Conservation (phyloP, 1,140 invertebrate species). For the Drosophila triauraria region DNA sequence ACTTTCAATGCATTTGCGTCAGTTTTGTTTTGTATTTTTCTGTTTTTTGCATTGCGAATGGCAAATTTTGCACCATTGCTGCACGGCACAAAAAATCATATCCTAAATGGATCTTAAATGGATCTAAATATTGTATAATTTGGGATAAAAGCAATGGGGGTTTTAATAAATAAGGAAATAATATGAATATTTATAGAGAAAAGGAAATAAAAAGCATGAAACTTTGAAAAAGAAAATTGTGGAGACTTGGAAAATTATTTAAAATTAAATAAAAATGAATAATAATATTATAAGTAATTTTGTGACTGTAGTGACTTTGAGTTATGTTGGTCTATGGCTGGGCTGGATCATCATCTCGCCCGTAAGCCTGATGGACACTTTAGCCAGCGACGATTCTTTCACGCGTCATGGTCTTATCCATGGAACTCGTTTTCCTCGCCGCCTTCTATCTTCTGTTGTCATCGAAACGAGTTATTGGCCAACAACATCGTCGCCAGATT, state of each 20-base stretch:
- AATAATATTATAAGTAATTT: not conserved
- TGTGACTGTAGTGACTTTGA: not conserved
- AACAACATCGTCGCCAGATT: constrained; percentile 11
- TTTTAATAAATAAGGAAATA: too few species aligned
- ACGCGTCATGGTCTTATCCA: constrained; percentile 19
- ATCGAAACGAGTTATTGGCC: constrained; percentile 50
- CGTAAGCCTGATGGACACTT: not conserved
- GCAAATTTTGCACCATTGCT: not conserved
- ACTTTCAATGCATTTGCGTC: constrained; percentile 76
- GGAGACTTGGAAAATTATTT: not conserved
- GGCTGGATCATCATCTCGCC: not conserved
- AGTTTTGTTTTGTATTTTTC: constrained; percentile 26
- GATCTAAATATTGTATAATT: not conserved
- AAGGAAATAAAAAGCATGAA: not conserved
- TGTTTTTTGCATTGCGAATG: constrained; percentile 25
- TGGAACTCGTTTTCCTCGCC: constrained; percentile 21
- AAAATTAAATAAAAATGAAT: too few species aligned
- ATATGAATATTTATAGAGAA: not conserved
- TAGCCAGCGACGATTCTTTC: constrained; percentile 22
- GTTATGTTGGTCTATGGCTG: not conserved
- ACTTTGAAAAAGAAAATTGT: not conserved
- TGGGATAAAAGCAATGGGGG: not conserved
- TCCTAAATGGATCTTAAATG: not conserved
- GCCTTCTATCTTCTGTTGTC: constrained; percentile 20
- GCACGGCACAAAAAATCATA: not conserved